Evolutionary conservation across 2,888 invertebrate genomes (phyloP).

Genomic region (Orthosia gracilis): DNA sequence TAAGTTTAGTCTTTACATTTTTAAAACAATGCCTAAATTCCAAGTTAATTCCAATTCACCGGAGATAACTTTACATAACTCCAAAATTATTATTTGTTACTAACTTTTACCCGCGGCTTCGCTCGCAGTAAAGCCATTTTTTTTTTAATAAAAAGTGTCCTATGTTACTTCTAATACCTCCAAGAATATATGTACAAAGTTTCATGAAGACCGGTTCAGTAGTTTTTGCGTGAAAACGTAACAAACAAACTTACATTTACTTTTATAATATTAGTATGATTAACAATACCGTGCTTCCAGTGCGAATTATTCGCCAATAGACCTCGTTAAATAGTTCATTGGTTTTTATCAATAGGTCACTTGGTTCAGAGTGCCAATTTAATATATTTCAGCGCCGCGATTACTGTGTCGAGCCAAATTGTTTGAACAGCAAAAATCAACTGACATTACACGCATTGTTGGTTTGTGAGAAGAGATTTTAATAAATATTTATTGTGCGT

Average conservation of each 20-base stretch:
- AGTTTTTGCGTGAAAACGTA: too few relatives aligned
- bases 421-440: not conserved
- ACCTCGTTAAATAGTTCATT: slow-evolving; percentile 48
- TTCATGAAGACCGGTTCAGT: too few relatives aligned
- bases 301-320: slow-evolving; percentile 24
- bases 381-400: slow-evolving; percentile 26
- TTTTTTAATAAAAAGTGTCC: too few relatives aligned
- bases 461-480: not conserved
- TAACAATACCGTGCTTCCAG: not conserved
- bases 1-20: too few relatives aligned
- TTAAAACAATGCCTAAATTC: too few relatives aligned
- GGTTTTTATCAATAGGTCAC: slow-evolving; percentile 50
- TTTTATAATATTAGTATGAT: too few relatives aligned
- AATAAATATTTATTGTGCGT: not conserved
- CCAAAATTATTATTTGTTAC: not conserved
- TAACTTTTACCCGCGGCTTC: too few relatives aligned
- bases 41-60: not conserved
- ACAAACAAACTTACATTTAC: too few relatives aligned
- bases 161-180: too few relatives aligned
- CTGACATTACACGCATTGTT: not conserved
- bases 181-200: too few relatives aligned
- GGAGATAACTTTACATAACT: not conserved
- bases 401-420: not conserved
- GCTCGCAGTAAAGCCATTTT: too few relatives aligned
- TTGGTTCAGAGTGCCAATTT: slow-evolving; percentile 42